Conservation (phyloP, 37 sponge, comb jelly and placozoan genomes). For the Petrosia ficiformis region DNA sequence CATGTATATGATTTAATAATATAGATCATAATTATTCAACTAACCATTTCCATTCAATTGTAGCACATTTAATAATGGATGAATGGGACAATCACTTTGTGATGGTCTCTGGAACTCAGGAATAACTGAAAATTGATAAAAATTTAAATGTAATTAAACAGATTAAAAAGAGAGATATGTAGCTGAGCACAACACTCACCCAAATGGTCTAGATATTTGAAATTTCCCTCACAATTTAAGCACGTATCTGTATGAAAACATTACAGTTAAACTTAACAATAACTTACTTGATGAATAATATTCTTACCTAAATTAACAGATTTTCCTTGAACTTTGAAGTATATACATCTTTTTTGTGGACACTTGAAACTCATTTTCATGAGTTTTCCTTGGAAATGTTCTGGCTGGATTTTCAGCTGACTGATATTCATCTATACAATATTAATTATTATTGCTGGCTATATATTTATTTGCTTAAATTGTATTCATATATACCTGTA, state of each 20-base stretch:
- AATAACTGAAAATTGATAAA: neutral
- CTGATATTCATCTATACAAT: neutral
- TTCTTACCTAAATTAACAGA: too few species aligned
- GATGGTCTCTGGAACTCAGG: neutral
- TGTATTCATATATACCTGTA: neutral
- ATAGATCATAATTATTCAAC: too few species aligned
- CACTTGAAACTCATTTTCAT: neutral
- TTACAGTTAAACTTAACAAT: neutral
- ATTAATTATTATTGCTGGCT: neutral
- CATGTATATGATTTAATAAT: neutral
- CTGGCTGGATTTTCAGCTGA: neutral
- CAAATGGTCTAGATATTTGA: neutral
- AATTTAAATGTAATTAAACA: neutral
- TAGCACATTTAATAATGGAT: neutral
- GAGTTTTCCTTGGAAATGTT: neutral
- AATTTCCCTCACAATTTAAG: neutral
- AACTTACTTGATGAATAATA: too few species aligned
- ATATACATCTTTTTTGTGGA: too few species aligned
- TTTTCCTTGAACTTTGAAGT: neutral
- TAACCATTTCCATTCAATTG: neutral
- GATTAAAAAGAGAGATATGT: neutral
- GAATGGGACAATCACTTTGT: neutral
- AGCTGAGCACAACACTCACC: too few species aligned
- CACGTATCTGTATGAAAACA: neutral
- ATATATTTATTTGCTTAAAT: too few species aligned